These are phyloP conservation scores for Drosophila punjabiensis DNA, from an alignment of 1,140 invertebrate genomes.

Conservation along the genomic window DNA sequence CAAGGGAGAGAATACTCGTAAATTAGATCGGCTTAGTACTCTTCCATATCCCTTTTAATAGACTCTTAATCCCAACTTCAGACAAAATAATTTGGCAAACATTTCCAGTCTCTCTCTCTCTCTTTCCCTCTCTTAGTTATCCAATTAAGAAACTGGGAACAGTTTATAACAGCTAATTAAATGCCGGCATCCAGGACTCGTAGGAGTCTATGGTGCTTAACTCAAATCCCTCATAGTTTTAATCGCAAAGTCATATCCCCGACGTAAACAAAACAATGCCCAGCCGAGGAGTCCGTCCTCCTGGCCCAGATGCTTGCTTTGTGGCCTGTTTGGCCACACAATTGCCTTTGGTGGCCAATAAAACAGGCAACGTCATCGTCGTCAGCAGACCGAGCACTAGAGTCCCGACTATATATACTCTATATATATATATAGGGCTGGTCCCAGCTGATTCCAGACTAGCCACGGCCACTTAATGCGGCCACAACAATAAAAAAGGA, in stretches of 20 bases:
- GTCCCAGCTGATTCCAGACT: constrained; percentile 59
- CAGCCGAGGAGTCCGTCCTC: constrained; percentile 33
- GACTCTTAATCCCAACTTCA: constrained; percentile 22
- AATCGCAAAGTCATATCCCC: constrained; percentile 65
- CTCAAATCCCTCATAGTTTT: constrained; percentile 44
- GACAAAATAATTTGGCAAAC: constrained; percentile 34
- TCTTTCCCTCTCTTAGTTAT: constrained; percentile 1
- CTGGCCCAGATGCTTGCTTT: constrained; percentile 56
- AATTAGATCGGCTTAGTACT: constrained; percentile 11
- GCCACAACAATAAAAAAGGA: constrained; percentile 79
- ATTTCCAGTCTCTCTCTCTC: constrained; percentile 1
- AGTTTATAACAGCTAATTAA: constrained; percentile 46
- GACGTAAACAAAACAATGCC: constrained; percentile 55
- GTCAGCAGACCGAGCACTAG: constrained; percentile 35
- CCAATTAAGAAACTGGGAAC: constrained; percentile 40
- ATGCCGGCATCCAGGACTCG: constrained; percentile 26
- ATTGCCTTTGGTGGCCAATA: constrained; percentile 74
- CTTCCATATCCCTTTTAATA: constrained; percentile 24
- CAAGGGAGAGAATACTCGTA: neutral
- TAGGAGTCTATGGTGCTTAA: constrained; percentile 15
- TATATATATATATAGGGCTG: neutral
- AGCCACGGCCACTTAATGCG: constrained; percentile 76
- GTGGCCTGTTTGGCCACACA: constrained; percentile 66
- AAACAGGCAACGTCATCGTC: constrained; percentile 64
- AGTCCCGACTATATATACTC: constrained; percentile 4